Base-by-base conservation (phyloP, 2,888 invertebrate genomes). In the Empis stercorea region DNA sequence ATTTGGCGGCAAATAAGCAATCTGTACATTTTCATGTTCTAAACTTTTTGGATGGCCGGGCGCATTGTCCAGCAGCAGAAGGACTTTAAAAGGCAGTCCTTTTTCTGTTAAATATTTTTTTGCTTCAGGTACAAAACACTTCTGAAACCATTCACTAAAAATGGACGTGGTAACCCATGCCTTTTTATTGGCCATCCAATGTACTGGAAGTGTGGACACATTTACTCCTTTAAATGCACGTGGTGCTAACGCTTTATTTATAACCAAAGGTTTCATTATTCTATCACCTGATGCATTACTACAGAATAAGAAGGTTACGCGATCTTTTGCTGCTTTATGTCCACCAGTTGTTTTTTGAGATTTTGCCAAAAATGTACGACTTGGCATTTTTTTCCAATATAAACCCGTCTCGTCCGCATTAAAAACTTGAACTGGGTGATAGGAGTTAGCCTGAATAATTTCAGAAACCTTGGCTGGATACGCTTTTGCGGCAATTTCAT, bases 311-410 rank as follows among this genome's bases (percentile, higher is more conserved):
- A 61, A 45, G 39, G 57, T 56, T 10, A 58, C 46, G 39, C 55
- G 52, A 49, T 56, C 55, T 51, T 59, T 57, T 15, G 38, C 41
- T 45, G 27, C 42, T 42, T 46, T 46, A 46, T 41, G 42, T 1
- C 46, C 41, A 34, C 54, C 50, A 32, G 47, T 50, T 41, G 55
- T 43, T 50, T 59, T 58, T 41, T 59, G 55, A 11, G 51, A 49
- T 50, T 55, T 52, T 9, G 57, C 48, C 37, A 59, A 51, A 51
- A 51, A 60, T 20, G 60, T 62, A 48, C 54, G 43, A 27, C 51
- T 51, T 39, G 59, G 56, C 57, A 59, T 56, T 54, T 54, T 53
- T 43, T 56, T 58, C 54, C 53, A 57, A 44, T 53, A 56, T n/a
- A 56, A 39, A 11, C 54, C 53, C 1, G 51, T 51, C 40, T 54